Percentiles rank a stretch among this genome's conserved stretches.
These are phyloP conservation scores for Dyspetes luteomarginatus DNA, from an alignment of 2,888 invertebrate species.

Conservation along the genomic window DNA sequence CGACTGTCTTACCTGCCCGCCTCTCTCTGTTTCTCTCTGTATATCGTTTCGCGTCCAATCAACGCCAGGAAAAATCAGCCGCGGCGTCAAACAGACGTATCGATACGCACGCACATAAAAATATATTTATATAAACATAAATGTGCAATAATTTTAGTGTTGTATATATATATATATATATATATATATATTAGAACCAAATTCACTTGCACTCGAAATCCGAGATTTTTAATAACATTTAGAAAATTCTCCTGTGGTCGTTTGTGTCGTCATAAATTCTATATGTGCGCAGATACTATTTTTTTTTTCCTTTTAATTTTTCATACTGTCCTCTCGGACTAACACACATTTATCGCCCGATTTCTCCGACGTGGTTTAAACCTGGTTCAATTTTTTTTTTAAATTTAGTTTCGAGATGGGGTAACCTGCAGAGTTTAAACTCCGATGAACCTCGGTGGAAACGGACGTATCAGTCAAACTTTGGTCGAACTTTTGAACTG, in stretches of 20 bases:
- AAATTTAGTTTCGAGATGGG: too few relatives aligned
- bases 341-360: too few relatives aligned
- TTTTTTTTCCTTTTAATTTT: too few relatives aligned
- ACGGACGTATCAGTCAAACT: too few relatives aligned
- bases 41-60: slow-evolving; percentile 48
- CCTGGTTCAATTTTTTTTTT: too few relatives aligned
- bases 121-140: not conserved
- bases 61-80: slow-evolving; percentile 37
- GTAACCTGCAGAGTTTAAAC: too few relatives aligned
- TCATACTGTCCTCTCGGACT: too few relatives aligned
- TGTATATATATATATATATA: not conserved
- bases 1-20: slow-evolving; percentile 48
- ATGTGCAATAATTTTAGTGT: too few relatives aligned
- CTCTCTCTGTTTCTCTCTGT: slow-evolving; percentile 32
- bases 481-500: not conserved
- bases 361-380: too few relatives aligned
- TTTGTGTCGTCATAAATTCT: not conserved
- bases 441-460: too few relatives aligned
- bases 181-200: not conserved
- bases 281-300: too few relatives aligned
- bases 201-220: not conserved
- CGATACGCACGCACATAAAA: not conserved
- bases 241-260: not conserved
- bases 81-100: not conserved
- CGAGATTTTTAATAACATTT: slow-evolving; percentile 4